Conservation (phyloP, 2,113 vertebrate genomes). For the Polyodon spathula region DNA sequence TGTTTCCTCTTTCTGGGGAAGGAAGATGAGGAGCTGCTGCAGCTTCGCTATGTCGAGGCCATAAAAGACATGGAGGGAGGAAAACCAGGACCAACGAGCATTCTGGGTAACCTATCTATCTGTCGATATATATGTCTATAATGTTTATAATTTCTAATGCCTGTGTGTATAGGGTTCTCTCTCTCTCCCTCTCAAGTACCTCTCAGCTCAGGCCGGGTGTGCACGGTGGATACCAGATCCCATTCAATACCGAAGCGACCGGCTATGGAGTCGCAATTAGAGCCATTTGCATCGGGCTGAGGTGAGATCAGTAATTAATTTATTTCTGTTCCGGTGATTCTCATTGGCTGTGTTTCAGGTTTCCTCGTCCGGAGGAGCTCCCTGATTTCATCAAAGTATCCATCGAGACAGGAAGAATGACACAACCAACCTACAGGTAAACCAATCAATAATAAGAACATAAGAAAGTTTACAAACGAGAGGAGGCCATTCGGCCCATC, state of each 20-base stretch:
- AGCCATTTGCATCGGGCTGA: slow-evolving; percentile 35
- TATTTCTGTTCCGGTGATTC: no score
- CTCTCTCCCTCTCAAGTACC: slow-evolving; percentile 17
- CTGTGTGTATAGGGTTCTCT: no score
- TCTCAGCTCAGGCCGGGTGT: slow-evolving; percentile 28
- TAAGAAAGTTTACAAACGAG: no score
- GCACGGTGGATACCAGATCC: slow-evolving; percentile 26
- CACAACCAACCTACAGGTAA: slow-evolving; percentile 37
- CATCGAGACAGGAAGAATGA: slow-evolving; percentile 35
- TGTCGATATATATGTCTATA: no score
- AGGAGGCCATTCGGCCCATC: no score
- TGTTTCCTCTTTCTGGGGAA: slow-evolving; percentile 19
- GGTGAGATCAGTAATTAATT: no score
- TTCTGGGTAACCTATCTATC: slow-evolving; percentile 26
- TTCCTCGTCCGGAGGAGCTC: slow-evolving; percentile 16
- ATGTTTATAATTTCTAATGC: no score
- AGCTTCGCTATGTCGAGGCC: slow-evolving; percentile 24
- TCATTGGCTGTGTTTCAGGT: slow-evolving; percentile 23
- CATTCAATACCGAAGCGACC: slow-evolving; percentile 28
- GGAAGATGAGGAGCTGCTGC: slow-evolving; percentile 16
- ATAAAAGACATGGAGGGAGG: slow-evolving; percentile 37
- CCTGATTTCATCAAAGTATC: slow-evolving; percentile 22
- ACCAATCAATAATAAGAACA: no score
- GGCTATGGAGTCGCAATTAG: slow-evolving; percentile 36
- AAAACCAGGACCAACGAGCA: slow-evolving; percentile 34